These are phyloP conservation scores for Amphipyra berbera DNA, from an alignment of 2,888 invertebrate species.

Conservation along the genomic window DNA sequence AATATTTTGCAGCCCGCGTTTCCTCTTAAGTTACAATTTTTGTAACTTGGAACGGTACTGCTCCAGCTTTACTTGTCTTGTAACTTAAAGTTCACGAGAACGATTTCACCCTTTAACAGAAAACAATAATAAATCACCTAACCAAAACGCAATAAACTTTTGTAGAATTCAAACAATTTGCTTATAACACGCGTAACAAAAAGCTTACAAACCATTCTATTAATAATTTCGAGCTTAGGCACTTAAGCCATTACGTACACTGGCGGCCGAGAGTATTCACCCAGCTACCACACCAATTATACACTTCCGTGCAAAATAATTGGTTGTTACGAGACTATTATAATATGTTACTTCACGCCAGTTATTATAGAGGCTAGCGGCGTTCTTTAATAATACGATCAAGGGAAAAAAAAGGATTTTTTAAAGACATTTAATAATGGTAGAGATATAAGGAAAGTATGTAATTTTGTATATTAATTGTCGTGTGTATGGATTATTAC, in stretches of 20 bases:
- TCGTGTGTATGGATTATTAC: background rate
- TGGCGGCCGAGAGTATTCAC: conserved; percentile 45
- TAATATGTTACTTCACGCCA: conserved; percentile 58
- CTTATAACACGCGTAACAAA: conserved; percentile 25
- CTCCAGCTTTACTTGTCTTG: too few species aligned
- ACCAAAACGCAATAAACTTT: conserved; percentile 3
- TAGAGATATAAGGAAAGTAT: background rate
- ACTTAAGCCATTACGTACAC: conserved; percentile 28
- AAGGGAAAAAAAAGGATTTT: conserved; percentile 18
- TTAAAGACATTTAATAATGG: conserved; percentile 3
- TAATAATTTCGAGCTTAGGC: conserved; percentile 43
- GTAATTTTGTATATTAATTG: background rate
- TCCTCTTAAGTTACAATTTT: too few species aligned
- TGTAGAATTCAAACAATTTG: conserved; percentile 16
- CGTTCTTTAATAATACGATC: conserved; percentile 45
- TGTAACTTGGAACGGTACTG: too few species aligned
- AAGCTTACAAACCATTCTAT: conserved; percentile 34
- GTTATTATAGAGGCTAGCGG: conserved; percentile 45
- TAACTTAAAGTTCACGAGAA: background rate
- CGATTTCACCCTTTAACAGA: background rate
- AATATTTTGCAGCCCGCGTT: too few species aligned
- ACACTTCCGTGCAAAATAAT: conserved; percentile 70
- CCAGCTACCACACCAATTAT: conserved; percentile 57
- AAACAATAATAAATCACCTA: background rate
- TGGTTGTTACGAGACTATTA: conserved; percentile 59